A percentile compares a stretch with the other conserved stretches of the same genome.
Evolutionary conservation across 2,797 vertebrate genomes (phyloP).

Genomic region (Balearica regulorum): DNA sequence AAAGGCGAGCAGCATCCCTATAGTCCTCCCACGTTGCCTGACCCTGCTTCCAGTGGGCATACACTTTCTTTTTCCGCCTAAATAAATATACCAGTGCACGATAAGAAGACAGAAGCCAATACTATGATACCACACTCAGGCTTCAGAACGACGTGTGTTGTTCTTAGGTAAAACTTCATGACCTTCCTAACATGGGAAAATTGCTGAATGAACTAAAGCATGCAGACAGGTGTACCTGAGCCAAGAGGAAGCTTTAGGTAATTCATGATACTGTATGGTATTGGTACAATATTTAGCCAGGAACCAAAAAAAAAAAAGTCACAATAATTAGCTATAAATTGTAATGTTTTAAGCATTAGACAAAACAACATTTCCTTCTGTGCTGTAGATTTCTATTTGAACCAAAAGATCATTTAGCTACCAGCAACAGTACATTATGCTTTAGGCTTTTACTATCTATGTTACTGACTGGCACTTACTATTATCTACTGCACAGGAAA

Average conservation of each 20-base stretch:
- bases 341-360: background rate
- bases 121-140: background rate
- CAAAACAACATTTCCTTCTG: background rate
- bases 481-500: background rate
- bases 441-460: background rate
- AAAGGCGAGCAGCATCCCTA: too few species aligned
- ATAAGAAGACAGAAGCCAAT: background rate
- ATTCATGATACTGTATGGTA: background rate
- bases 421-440: background rate
- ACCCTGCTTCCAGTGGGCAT: too few species aligned
- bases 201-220: background rate
- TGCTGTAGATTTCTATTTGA: background rate
- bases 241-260: background rate
- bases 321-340: background rate
- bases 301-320: background rate
- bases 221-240: background rate
- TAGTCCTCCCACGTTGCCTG: too few species aligned
- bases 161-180: background rate
- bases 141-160: background rate
- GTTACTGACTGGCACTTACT: background rate
- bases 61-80: too few species aligned
- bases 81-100: too few species aligned
- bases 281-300: background rate
- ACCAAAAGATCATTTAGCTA: background rate
- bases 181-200: background rate